phyloP scores from a whole-genome alignment of 2,113 vertebrate species.

The Gopherus flavomarginatus region DNA sequence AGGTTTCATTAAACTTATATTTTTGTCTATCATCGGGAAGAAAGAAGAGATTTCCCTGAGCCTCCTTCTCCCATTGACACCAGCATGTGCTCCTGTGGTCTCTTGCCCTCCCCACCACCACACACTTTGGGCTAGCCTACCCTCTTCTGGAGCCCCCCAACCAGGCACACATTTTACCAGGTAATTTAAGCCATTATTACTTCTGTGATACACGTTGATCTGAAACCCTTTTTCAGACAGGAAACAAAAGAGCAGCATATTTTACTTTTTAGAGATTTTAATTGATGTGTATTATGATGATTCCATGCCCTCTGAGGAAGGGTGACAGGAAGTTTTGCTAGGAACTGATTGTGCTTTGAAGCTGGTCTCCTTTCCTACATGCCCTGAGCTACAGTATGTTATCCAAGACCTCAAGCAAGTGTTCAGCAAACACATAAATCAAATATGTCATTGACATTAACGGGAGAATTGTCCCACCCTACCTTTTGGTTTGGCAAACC shows the following conservation, averaged over 20 bases:
- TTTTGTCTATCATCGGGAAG: not conserved
- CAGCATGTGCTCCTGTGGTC: not conserved
- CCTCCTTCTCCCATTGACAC: not conserved
- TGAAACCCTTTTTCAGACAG: conserved; percentile 18
- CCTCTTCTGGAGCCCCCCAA: conserved; percentile 51
- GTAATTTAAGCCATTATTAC: not conserved
- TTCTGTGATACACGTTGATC: conserved; percentile 23
- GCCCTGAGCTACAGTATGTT: not conserved
- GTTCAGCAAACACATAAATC: conserved; percentile 1
- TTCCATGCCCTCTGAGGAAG: not conserved
- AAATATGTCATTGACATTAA: not conserved
- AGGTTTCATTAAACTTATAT: not conserved
- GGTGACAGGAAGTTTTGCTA: conserved; percentile 34
- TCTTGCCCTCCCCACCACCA: conserved; percentile 8
- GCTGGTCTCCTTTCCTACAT: not conserved
- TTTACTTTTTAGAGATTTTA: conserved; percentile 8
- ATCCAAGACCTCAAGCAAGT: conserved; percentile 20
- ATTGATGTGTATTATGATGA: not conserved
- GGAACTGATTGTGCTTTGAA: not conserved
- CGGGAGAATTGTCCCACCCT: not conserved
- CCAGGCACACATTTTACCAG: conserved; percentile 49
- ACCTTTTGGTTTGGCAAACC: not conserved
- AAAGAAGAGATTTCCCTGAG: not conserved
- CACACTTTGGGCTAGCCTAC: not conserved
- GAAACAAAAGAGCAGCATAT: conserved; percentile 4